Evolutionary conservation across 2,888 invertebrate genomes (phyloP), one percentile per base, ranked within the genome.

Genomic region (Drosophila phalerata): DNA sequence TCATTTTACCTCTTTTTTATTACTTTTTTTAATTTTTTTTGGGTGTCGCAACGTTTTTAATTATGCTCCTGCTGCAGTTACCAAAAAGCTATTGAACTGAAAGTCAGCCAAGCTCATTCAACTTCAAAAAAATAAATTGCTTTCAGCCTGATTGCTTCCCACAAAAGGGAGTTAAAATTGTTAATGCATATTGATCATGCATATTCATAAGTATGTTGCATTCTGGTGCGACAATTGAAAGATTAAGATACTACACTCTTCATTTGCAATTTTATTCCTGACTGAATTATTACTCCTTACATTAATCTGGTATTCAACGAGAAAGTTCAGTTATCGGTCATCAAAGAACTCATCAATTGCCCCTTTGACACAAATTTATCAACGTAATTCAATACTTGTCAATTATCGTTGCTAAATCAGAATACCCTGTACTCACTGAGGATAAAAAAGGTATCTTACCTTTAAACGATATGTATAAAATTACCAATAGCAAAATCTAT

Each of bases 31-130:
- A n/a, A n/a, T n/a, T n/a, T n/a, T 61, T 66, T 80, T 81, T 71
- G 78, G 81, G 81, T 82, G 81, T 81, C 79, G 85, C 85, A 85
- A 82, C 73, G 53, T 69, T 85, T 85, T 85, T 85, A 85, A 85
- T 85, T 85, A 89, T 85, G 70, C 78, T 80, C 73, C 86, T 64
- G 79, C 69, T 70, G 69, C 80, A 71, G 79, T 65, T 45, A 38
- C 45, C 57, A 49, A 45, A 45, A 47, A 32, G 34, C 53, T 37
- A 81, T 74, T 74, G 65, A 78, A 75, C 63, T 65, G 82, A 66
- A 75, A 80, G 74, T 74, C 81, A 51, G 66, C 10, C 69, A 42
- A 53, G 48, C 66, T 61, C 57, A 34, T 40, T 15, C 49, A 25
- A 67, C 53, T 55, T 43, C 43, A 67, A 49, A 68, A 69, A 85